Conservation (phyloP, 35 echinoderm and acorn worm species). For the Anneissia japonica region DNA sequence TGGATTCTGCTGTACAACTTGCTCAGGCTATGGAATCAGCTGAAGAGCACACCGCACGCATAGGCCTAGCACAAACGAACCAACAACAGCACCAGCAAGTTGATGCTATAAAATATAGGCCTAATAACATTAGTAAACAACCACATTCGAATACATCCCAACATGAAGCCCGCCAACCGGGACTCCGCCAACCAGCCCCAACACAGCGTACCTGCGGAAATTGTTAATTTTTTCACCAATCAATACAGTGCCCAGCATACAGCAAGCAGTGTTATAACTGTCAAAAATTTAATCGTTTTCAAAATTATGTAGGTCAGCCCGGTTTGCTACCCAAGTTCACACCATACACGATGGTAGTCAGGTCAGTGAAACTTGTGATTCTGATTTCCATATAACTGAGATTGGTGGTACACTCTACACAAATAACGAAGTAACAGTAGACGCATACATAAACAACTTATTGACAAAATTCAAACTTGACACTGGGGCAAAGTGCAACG, state of each 20-base stretch:
- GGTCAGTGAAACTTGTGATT: neutral
- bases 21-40: neutral
- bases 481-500: conserved; percentile 31
- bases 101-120: neutral
- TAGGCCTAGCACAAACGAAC: neutral
- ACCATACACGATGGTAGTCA: neutral
- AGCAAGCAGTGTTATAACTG: conserved; percentile 34
- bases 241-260: conserved; percentile 7
- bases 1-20: neutral
- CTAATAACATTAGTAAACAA: neutral
- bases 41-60: neutral
- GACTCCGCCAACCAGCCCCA: neutral
- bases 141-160: neutral
- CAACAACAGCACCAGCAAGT: neutral
- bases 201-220: neutral
- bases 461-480: conserved; percentile 5
- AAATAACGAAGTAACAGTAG: conserved; percentile 7
- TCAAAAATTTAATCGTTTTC: conserved; percentile 18
- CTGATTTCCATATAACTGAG: neutral
- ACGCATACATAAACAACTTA: neutral
- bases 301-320: neutral
- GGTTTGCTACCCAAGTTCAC: neutral
- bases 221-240: neutral
- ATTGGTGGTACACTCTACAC: neutral
- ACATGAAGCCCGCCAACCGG: too few relatives aligned